Evolutionary conservation across 2,888 invertebrate genomes (phyloP).

Genomic region (Sinohyriopsis cumingii): DNA sequence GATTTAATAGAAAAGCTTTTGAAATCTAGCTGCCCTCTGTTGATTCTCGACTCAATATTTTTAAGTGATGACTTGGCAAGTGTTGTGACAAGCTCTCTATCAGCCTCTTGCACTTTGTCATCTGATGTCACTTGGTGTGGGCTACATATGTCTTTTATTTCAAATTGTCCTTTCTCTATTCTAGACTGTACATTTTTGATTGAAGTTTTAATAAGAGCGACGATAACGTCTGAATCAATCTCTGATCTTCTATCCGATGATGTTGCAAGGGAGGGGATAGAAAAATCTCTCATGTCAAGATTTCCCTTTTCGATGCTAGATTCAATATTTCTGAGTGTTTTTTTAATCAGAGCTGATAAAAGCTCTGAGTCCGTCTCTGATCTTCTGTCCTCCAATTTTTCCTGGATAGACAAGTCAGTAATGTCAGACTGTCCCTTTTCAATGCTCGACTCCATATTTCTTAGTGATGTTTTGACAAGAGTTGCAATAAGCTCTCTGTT

Average conservation of each 20-base stretch:
- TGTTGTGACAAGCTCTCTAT: constrained; percentile 24
- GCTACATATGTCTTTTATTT: no score
- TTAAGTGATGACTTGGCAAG: constrained; percentile 35
- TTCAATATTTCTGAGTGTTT: constrained; percentile 38
- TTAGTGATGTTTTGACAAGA: no score
- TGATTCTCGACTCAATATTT: constrained; percentile 40
- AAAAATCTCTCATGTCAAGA: constrained; percentile 25
- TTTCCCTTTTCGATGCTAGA: constrained; percentile 38
- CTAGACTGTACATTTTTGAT: no score
- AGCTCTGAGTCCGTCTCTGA: constrained; percentile 19
- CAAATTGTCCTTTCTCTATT: no score
- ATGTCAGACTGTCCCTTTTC: no score
- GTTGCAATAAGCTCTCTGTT: no score
- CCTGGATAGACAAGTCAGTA: background rate
- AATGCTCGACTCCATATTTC: no score
- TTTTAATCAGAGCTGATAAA: constrained; percentile 32
- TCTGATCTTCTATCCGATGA: constrained; percentile 11
- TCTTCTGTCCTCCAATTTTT: constrained; percentile 4
- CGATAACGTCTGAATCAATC: no score
- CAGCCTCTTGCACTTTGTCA: constrained; percentile 15
- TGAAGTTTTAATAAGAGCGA: no score
- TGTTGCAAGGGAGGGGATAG: constrained; percentile 25
- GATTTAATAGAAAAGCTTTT: constrained; percentile 33
- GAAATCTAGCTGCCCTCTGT: constrained; percentile 24
- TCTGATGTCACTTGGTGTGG: background rate